Evolutionary conservation across 2,888 invertebrate genomes (phyloP), one percentile per base, ranked within the genome.

Genomic region (Zygaena filipendulae): DNA sequence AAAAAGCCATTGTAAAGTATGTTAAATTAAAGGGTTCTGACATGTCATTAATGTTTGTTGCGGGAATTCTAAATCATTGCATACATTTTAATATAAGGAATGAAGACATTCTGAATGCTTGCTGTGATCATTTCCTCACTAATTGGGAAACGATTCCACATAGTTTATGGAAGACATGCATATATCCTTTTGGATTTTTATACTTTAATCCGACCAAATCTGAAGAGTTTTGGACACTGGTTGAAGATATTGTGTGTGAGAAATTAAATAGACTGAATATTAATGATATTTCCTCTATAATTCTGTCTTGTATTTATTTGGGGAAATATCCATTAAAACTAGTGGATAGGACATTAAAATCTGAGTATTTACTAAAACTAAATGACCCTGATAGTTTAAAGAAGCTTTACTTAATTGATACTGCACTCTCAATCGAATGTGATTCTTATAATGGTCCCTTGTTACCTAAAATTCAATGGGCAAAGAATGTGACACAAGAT

Each of bases 261-360:
- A 82, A 83, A 32, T 86, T 87, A 57, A 49, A 69, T 3, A 81
- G 84, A 47, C 74, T 88, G 31, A 64, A 67, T 30, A 62, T 82
- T 13, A 75, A 81, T 39, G 84, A 87, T 43, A 53, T 84, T 6
- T 58, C 86, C 20, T 83, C 84, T 32, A 75, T 88, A 35, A 55
- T 88, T 31, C 59, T 88, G n/a, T 79, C 86, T 5, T 86, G 84
- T 46, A 74, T 86, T 27, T 88, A 86, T 53, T 49, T 86, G 13
- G 75, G 82, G 26, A 81, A 82, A 45, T 83, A 83, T 59, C 88
- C 88, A 3, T 41, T 83, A 3, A 81, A 82, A 43, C 81, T 87
- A 44, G 71, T 83, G 0, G 68, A 77, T 13, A 82, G 74, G 47
- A 61, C 88, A 29, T 85, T 87, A 41, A 83, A 81, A 38, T 69